Evolutionary conservation across 2,888 invertebrate species (phyloP), one percentile per base, ranked within the genome.

Genomic region (Rhagium mordax): DNA sequence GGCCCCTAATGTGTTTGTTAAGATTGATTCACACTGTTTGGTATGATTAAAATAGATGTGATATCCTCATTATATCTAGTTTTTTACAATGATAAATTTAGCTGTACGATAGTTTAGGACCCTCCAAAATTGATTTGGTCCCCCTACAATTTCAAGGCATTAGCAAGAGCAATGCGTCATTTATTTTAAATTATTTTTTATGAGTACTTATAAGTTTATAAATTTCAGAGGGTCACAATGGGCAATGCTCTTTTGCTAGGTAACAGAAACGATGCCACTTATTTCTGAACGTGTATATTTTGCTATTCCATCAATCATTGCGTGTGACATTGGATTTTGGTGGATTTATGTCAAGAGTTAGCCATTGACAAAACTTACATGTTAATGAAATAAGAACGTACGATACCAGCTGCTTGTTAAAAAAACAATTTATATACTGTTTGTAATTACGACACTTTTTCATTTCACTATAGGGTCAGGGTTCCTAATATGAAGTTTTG

Each of bases 21-120:
- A 51, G 20, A 51, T 51, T 10, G 51, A 51, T 51, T 51, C 51
- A 51, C 51, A 51, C 13, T 51, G 20, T 51, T 51, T 51, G 16
- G 10, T 1, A 61, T 67, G 55, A 57, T 57, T 67, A 47, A 47
- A 67, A 41, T 57, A 67, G 41, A 67, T 29, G 57, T 67, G 67
- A 57, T 67, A 67, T 67, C 67, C 67, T 67, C 57, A 67, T 67
- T 67, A 67, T 15, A 20, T 21, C 57, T 18, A 24, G 29, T 62
- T 62, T 41, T 61, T 18, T 61, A 7, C 20, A 47, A 15, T 33
- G 41, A 41, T 33, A 20, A 24, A 13, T 21, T 67, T 57, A 33
- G 8, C 53, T 33, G 18, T 29, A 41, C n/a, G n/a, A n/a, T 41
- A 65, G 13, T 49, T 16, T 51, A 41, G 47, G 51, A 57, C 47